Evolutionary conservation across 2,888 invertebrate genomes (phyloP), one percentile per base, ranked within the genome.

Genomic region (Orthosia gracilis): DNA sequence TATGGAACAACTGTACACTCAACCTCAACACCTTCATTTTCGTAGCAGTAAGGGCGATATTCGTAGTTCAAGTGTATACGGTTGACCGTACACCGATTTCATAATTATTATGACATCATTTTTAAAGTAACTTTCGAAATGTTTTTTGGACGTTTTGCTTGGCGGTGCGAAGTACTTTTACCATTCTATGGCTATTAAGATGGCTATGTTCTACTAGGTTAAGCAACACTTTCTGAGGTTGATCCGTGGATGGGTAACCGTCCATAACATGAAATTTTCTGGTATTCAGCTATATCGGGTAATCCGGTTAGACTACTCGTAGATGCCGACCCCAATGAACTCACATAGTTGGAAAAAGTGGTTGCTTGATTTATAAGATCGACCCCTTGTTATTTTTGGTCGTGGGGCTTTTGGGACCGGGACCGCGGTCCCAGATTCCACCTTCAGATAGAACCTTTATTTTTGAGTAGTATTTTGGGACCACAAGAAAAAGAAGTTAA

Each of bases 41-140:
- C 18, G 0, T 49, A 21, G 26, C 11, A 15, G 1, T 31, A 70
- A 69, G 31, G 21, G 11, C 3, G 18, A 23, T 49, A 40, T 49
- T 70, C 1, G 45, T 17, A 45, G 18, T 55, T 17, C 9, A 45
- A 40, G 9, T 47, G n/a, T 7, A 31, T n/a, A 15, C 49, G n/a
- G 13, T 47, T 21, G 18, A 57, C 49, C 9, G 3, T 73, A 54
- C 52, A 23, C 15, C 12, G 12, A 18, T 45, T n/a, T 70, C 15
- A 52, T 72, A 15, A 72, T 61, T 47, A 61, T 73, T 54, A 59
- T 21, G 18, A 17, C 72, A 73, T 9, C 4, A 54, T 17, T 47
- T 54, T 72, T 52, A 47, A 72, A 57, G 71, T 4, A 5, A 47
- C 62, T 73, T 73, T 73, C 47, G n/a, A 62, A 73, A 54, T 4